Percentiles rank a stretch among this genome's conserved stretches.
phyloP scores from a whole-genome alignment of 1,140 invertebrate species.

The Solenopsis invicta region DNA sequence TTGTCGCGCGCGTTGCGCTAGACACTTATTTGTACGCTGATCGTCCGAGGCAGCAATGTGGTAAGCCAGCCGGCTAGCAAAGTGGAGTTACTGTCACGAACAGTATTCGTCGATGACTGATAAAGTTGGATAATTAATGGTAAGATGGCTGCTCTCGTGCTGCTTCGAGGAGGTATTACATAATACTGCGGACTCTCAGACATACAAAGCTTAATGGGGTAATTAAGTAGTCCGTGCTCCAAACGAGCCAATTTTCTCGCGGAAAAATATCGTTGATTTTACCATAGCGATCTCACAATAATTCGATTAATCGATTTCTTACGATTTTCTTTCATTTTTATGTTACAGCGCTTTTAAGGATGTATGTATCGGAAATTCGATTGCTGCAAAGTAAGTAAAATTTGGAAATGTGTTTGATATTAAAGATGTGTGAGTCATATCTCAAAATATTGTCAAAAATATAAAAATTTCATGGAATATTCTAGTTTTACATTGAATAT shows the following conservation, averaged over 20 bases:
- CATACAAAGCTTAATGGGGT: neutral
- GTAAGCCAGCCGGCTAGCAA: neutral
- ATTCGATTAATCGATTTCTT: neutral
- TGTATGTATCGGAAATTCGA: no score
- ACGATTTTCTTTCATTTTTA: no score
- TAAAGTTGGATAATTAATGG: constrained; percentile 44
- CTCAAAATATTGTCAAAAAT: no score
- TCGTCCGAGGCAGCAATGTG: constrained; percentile 21
- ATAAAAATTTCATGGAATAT: no score
- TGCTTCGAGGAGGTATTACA: neutral
- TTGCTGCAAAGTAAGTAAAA: no score
- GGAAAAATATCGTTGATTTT: neutral
- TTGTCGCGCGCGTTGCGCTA: constrained; percentile 50
- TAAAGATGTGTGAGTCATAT: no score
- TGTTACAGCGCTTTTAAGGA: no score
- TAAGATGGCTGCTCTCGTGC: constrained; percentile 12
- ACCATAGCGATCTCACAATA: neutral
- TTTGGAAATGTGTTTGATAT: no score
- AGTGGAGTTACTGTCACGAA: constrained; percentile 33
- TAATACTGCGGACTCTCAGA: constrained; percentile 15
- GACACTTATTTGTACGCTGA: constrained; percentile 59
- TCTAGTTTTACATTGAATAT: no score
- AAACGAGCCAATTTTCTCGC: neutral
- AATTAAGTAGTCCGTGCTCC: neutral
- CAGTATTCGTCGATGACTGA: constrained; percentile 28